Base-by-base conservation (phyloP, 2,797 vertebrate genomes). In the Choloepus didactylus region DNA sequence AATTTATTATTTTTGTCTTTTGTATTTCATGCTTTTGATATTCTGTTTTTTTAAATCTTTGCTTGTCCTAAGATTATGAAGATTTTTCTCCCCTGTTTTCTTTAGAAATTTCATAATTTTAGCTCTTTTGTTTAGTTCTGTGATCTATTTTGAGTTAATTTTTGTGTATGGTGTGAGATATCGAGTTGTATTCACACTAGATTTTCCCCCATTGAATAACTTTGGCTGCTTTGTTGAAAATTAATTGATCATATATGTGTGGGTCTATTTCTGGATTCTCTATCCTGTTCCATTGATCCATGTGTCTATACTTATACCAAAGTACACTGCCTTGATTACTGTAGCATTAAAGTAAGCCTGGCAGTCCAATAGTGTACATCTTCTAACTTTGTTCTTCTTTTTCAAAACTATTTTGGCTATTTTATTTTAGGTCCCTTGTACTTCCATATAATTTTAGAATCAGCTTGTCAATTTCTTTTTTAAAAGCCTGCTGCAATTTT, bases 61-160 rank as follows among this genome's bases (percentile, higher is more conserved):
- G 14, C 31, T 18, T 81, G 27, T 21, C 38, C 60, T 25, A 67
- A 59, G 25, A 89, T 66, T 70, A 46, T 60, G 49, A 82, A 70
- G 44, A 73, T 75, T 73, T 44, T 56, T 82, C 56, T 56, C 10
- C n/a, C 67, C 29, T 88, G 56, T 76, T 84, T 92, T 83, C 62
- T 83, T 93, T 69, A 59, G 59, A 72, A 80, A 41, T 87, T 87
- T 51, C 72, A 93, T 73, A 72, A 66, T 93, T 86, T n/a, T 80
- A 93, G 80, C 66, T 81, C 81, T 72, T 81, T 80, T 67, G 27
- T 89, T 83, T 76, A 87, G 44, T 73, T 93, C 66, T 64, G 0
- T 54, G 83, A 80, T 81, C 82, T 75, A 64, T 44, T 77, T 86
- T 41, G 67, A 35, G 27, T 79, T 72, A 38, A 70, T 70, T 79